A percentile compares a stretch with the other conserved stretches of the same genome.
Conservation (phyloP, 2,888 invertebrate genomes). For the Marronus borbonicus region DNA sequence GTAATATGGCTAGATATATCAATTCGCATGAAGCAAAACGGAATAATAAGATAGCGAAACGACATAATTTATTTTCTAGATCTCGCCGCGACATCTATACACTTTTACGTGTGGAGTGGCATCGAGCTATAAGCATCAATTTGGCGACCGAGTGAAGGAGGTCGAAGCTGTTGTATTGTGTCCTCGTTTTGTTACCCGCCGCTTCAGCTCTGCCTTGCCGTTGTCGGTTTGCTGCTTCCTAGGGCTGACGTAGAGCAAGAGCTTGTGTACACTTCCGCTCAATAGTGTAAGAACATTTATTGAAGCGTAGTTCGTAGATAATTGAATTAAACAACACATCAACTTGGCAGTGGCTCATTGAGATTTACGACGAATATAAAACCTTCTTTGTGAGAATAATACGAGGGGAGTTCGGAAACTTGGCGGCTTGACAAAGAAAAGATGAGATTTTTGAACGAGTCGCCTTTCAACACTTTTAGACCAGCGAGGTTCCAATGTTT, state of each 20-base stretch:
- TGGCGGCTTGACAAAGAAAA: too few relatives aligned
- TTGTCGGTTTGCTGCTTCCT: background rate
- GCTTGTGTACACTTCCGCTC: too few relatives aligned
- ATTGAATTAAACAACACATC: too few relatives aligned
- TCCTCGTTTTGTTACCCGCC: background rate
- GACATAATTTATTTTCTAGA: conserved; percentile 37
- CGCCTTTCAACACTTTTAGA: too few relatives aligned
- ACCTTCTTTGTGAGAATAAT: too few relatives aligned
- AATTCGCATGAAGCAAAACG: conserved; percentile 27
- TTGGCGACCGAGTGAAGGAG: conserved; percentile 21
- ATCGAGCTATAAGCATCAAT: conserved; percentile 39
- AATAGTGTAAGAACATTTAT: too few relatives aligned
- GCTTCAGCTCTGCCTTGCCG: background rate
- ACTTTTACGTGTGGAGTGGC: conserved; percentile 34
- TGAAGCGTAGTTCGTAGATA: too few relatives aligned
- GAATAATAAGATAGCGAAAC: conserved; percentile 15
- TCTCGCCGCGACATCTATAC: conserved; percentile 33
- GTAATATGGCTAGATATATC: conserved; percentile 10
- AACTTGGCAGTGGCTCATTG: background rate
- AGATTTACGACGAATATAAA: too few relatives aligned
- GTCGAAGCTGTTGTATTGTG: conserved; percentile 10
- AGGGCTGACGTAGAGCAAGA: background rate
- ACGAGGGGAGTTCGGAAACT: too few relatives aligned
- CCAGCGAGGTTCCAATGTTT: too few relatives aligned
- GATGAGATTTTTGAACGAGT: too few relatives aligned